Evolutionary conservation across 2,888 invertebrate genomes (phyloP), one percentile per base, ranked within the genome.

Genomic region (Cosmopolites sordidus): DNA sequence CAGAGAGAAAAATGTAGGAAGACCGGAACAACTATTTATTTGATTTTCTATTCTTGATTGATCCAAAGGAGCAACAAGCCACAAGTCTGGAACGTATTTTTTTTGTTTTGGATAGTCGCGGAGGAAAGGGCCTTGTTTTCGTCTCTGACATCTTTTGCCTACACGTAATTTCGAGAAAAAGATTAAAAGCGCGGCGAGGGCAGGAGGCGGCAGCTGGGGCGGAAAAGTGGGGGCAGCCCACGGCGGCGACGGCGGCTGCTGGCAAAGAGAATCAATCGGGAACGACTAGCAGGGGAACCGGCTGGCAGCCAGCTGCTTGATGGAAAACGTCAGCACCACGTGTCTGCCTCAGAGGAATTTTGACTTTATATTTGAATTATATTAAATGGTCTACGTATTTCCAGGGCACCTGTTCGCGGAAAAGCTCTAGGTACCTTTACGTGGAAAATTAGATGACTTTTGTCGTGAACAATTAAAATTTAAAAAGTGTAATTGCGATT

Each of bases 351-450:
- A 49, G 49, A 50, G 58, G 48, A 52, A 53, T 58, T 55, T 52
- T 55, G 58, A 53, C 58, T 58, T 58, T 54, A 58, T 58, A 58
- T 58, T 58, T 55, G 55, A 53, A 58, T 56, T 52, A 52, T 55
- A 58, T 55, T 56, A 55, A 56, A 52, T 58, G 53, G 57, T 14
- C 45, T 51, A 51, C 53, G 43, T 57, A 51, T 47, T 57, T 54
- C 57, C 38, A 48, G 44, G 50, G 44, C 57, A 57, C 57, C 57
- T 57, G 57, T 54, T 57, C 57, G 43, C 48, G 4, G n/a, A n/a
- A 22, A 22, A 8, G 22, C 22, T 22, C 22, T 8, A 3, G 22
- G 3, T 22, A 22, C 22, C 4, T 22, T 22, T n/a, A n/a, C n/a
- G n/a, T n/a, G n/a, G n/a, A n/a, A n/a, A n/a, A n/a, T n/a, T n/a